These are phyloP conservation scores for Melospiza georgiana DNA, from an alignment of 2,113 vertebrate species.

Conservation along the genomic window DNA sequence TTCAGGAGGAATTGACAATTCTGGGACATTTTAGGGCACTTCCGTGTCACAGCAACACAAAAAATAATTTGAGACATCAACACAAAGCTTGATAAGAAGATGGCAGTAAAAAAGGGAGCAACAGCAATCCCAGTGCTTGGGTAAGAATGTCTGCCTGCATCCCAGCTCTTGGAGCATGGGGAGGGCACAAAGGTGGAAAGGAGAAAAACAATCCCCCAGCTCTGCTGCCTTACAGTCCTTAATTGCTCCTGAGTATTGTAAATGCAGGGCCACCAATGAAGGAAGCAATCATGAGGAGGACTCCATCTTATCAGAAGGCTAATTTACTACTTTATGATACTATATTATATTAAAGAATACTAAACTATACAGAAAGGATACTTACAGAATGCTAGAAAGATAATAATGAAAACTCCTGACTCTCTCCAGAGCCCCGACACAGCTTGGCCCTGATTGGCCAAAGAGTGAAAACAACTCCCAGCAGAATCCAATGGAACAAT, in stretches of 20 bases:
- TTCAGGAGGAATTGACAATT: not conserved
- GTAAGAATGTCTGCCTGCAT: fast-evolving
- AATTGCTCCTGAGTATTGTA: not conserved
- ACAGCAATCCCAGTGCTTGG: not conserved
- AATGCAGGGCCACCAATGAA: too few species aligned
- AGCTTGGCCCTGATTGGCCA: too few species aligned
- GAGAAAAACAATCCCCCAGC: not conserved
- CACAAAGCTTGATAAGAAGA: not conserved
- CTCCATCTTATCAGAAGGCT: too few species aligned
- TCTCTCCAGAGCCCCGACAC: too few species aligned
- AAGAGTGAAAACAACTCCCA: too few species aligned
- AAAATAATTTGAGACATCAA: not conserved
- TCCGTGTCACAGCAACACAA: not conserved
- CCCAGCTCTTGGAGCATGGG: fast-evolving
- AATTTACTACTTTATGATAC: too few species aligned
- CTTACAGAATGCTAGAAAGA: too few species aligned
- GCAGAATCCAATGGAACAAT: too few species aligned
- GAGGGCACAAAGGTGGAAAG: not conserved
- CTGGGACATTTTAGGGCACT: not conserved
- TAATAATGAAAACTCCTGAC: too few species aligned
- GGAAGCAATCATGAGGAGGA: too few species aligned
- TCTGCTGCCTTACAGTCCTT: not conserved
- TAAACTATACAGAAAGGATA: too few species aligned
- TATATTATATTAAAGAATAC: too few species aligned
- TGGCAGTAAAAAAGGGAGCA: not conserved